Percentiles rank a stretch among this genome's conserved stretches.
Evolutionary conservation across 2,888 invertebrate species (phyloP).

Genomic region (Callyntrura sp.): DNA sequence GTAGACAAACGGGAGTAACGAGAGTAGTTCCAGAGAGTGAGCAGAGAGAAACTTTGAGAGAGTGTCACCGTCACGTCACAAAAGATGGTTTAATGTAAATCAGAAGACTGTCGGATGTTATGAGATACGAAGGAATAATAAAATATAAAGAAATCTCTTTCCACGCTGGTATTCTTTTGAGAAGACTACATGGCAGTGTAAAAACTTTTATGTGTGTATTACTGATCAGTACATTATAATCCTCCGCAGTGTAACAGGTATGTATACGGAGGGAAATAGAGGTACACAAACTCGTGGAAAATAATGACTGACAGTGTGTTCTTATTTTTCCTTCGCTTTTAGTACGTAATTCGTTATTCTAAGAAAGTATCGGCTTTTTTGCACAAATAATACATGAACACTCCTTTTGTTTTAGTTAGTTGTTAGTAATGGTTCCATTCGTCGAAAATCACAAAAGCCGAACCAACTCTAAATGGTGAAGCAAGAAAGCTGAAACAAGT

Average conservation of each 20-base stretch:
- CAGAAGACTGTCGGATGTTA: conserved; percentile 13
- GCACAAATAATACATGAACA: not conserved
- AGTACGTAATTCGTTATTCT: too few species aligned
- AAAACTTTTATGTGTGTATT: conserved; percentile 2
- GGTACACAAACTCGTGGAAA: not conserved
- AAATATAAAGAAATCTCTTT: conserved; percentile 21
- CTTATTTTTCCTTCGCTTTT: too few species aligned
- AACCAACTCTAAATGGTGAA: conserved; percentile 42
- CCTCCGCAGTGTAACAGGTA: not conserved
- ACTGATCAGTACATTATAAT: not conserved
- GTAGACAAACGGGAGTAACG: not conserved
- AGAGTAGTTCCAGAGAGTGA: conserved; percentile 29
- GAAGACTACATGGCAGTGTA: not conserved
- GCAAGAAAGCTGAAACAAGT: conserved; percentile 23
- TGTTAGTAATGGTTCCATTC: not conserved
- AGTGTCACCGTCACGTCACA: conserved; percentile 38
- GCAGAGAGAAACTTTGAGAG: not conserved
- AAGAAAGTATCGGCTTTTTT: too few species aligned
- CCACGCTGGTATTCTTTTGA: not conserved
- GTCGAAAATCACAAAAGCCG: not conserved
- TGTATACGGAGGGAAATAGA: not conserved
- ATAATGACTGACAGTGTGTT: too few species aligned
- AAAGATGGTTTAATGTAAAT: conserved; percentile 46
- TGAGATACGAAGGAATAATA: conserved; percentile 20
- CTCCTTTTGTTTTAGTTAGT: conserved; percentile 13